These are phyloP conservation scores for Pandemis cinnamomeana DNA, from an alignment of 2,888 invertebrate genomes.

Conservation along the genomic window DNA sequence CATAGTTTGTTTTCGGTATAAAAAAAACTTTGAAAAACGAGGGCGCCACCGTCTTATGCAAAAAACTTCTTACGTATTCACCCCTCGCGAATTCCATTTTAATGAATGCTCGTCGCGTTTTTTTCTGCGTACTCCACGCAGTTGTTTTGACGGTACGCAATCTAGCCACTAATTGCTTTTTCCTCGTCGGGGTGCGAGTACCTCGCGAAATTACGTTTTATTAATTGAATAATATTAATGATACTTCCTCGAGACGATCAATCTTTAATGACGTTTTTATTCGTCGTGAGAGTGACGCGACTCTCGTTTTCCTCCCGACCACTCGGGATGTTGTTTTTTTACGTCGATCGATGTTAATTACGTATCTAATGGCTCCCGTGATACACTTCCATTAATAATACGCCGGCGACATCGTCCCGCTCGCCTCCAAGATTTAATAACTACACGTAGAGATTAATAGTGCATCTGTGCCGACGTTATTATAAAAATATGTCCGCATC, in stretches of 20 bases:
- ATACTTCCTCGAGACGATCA: conserved; percentile 80
- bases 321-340: conserved; percentile 68
- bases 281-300: conserved; percentile 75
- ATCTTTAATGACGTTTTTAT: conserved; percentile 84
- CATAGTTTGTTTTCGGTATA: conserved; percentile 78
- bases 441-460: conserved; percentile 79
- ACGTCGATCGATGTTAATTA: conserved; percentile 80
- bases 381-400: conserved; percentile 84
- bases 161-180: conserved; percentile 85
- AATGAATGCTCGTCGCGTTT: conserved; percentile 81
- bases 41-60: conserved; percentile 83
- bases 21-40: conserved; percentile 72
- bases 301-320: conserved; percentile 63
- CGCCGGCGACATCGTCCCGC: conserved; percentile 73
- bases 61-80: conserved; percentile 84
- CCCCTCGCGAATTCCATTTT: conserved; percentile 82
- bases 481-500: conserved; percentile 67
- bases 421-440: conserved; percentile 78
- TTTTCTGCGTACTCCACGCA: conserved; percentile 75
- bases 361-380: conserved; percentile 83
- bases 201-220: conserved; percentile 82
- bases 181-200: conserved; percentile 80
- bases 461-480: conserved; percentile 74
- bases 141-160: conserved; percentile 85
- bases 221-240: conserved; percentile 85